Evolutionary conservation across 2,797 vertebrate genomes (phyloP), one percentile per base, ranked within the genome.

Genomic region (Diplodus sargus): DNA sequence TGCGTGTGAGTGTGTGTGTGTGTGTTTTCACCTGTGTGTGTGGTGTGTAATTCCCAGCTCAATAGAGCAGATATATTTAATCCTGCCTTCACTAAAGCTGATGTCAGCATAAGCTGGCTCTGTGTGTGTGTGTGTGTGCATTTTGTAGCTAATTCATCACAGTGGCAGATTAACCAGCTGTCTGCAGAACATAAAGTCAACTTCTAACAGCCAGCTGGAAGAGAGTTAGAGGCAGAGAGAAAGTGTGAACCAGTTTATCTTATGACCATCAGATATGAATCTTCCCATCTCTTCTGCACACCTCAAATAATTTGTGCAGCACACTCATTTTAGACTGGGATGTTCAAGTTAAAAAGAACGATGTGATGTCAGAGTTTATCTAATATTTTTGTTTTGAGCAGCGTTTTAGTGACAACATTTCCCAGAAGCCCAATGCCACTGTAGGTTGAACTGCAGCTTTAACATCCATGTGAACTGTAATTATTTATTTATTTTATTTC

Each of bases 61-160:
- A 90, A 83, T 89, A 68, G 69, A 89, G 82, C 81, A 92, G 90
- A 90, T 91, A 90, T 91, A 90, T 90, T 91, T 91, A 90, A 92
- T 90, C 87, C 85, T 77, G 79, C 52, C 68, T 59, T 80, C 47
- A 28, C 70, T 78, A 81, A 80, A 90, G 89, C 89, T 90, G 90
- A 87, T 90, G 90, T 90, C 86, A 91, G 91, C 90, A 88, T 90
- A 85, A 91, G 61, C 84, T 90, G 74, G 78, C 77, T 90, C 47
- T 70, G 25, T 69, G 48, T 12, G 16, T 78, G 17, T 71, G 62
- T 66, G 39, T 20, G 15, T 54, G 13, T 16, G 8, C 49, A 63
- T 85, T 85, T 89, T 78, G 58, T 65, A 76, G 87, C 87, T 87
- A 85, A 90, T 90, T 90, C 81, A 90, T 90, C 87, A 84, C 74